Evolutionary conservation across 1,140 invertebrate species (phyloP).

Genomic region (Drosophila malerkotliana): DNA sequence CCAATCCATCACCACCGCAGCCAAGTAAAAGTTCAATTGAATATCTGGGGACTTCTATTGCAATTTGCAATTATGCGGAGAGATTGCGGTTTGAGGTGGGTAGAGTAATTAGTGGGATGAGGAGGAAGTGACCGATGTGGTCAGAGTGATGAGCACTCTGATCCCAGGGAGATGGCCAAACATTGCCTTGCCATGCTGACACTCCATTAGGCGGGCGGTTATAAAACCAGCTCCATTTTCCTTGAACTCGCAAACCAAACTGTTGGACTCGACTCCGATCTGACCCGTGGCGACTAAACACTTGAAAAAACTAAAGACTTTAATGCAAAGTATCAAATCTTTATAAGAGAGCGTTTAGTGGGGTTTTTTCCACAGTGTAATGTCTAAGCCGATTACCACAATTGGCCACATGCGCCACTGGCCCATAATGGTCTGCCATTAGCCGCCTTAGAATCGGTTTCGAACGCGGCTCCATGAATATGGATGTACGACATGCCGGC

Average conservation of each 20-base stretch:
- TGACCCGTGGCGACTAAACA: constrained; percentile 12
- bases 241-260: constrained; percentile 59
- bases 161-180: constrained; percentile 36
- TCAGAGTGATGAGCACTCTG: constrained; percentile 11
- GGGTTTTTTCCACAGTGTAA: constrained; percentile 4
- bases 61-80: background rate
- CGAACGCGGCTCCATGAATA: constrained; percentile 29
- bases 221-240: constrained; percentile 72
- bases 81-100: background rate
- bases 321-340: background rate
- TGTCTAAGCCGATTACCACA: constrained; percentile 32
- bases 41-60: background rate
- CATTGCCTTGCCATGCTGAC: constrained; percentile 31
- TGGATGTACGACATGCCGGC: constrained; percentile 13
- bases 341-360: background rate
- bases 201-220: constrained; percentile 39
- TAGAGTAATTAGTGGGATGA: background rate
- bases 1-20: constrained; percentile 28
- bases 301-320: background rate
- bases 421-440: constrained; percentile 35
- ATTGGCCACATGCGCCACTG: constrained; percentile 30
- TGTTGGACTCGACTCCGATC: constrained; percentile 26
- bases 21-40: constrained; percentile 62
- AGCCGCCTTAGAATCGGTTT: constrained; percentile 50
- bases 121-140: constrained; percentile 31